These are phyloP conservation scores for Anoplolepis gracilipes DNA, from an alignment of 1,140 invertebrate species.

Conservation along the genomic window DNA sequence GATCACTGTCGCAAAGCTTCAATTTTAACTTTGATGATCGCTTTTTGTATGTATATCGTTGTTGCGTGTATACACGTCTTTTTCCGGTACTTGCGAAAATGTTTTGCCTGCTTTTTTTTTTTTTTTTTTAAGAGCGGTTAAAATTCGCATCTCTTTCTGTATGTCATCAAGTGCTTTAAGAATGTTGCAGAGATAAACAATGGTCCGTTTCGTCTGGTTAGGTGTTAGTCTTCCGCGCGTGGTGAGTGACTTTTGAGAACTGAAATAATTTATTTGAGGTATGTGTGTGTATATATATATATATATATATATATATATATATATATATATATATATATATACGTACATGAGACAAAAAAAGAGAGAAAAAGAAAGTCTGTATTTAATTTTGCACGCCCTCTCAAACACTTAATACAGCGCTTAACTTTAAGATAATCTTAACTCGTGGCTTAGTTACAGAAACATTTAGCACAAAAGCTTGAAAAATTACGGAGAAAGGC, in stretches of 20 bases:
- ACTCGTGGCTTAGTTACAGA: conserved; percentile 1
- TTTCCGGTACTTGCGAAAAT: not conserved
- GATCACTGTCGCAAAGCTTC: not conserved
- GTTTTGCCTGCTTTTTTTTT: no score
- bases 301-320: no score
- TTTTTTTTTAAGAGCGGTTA: conserved; percentile 16
- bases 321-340: no score
- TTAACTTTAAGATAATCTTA: conserved; percentile 7
- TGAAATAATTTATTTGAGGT: conserved; percentile 47
- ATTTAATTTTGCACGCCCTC: conserved; percentile 17
- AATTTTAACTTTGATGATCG: conserved; percentile 25
- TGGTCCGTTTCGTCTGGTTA: conserved; percentile 1
- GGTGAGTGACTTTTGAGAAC: conserved; percentile 28
- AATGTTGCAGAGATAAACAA: conserved; percentile 28
- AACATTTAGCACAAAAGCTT: not conserved
- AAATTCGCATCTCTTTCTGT: conserved; percentile 40
- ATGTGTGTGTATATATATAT: no score
- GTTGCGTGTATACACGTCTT: not conserved
- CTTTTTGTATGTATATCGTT: not conserved
- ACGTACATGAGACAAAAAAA: not conserved
- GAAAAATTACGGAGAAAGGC: conserved; percentile 4
- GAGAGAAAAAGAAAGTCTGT: not conserved
- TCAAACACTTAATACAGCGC: conserved; percentile 23
- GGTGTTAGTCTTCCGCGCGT: conserved; percentile 18
- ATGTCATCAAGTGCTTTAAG: conserved; percentile 32